phyloP scores from a whole-genome alignment of 1,140 invertebrate genomes.

The Drosophila setifemur region DNA sequence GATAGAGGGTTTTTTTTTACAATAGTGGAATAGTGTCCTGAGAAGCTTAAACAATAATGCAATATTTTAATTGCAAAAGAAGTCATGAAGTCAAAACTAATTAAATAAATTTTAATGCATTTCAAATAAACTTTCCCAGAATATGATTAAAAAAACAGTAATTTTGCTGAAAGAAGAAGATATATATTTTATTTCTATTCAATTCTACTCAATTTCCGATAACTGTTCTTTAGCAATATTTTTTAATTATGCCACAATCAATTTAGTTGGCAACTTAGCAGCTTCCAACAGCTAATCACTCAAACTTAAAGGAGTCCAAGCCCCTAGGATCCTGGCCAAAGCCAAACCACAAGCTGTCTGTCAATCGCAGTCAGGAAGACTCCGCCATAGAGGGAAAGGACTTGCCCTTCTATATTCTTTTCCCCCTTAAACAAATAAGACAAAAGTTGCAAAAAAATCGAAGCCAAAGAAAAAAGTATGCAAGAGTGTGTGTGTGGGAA shows the following conservation, averaged over 20 bases:
- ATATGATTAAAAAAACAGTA: too few relatives aligned
- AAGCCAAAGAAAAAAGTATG: conserved; percentile 30
- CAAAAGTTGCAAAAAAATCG: conserved; percentile 47
- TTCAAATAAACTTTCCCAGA: neutral
- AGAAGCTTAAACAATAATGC: neutral
- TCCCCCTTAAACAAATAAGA: conserved; percentile 41
- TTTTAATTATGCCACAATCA: conserved; percentile 1
- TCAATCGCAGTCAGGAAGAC: conserved; percentile 25
- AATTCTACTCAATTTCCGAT: too few relatives aligned
- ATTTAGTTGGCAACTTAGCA: conserved; percentile 16
- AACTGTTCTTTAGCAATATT: neutral
- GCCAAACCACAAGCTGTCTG: conserved; percentile 28
- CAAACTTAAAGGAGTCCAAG: conserved; percentile 11
- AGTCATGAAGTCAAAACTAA: too few relatives aligned
- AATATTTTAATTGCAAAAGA: neutral
- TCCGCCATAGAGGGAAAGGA: too few relatives aligned
- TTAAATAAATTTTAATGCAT: neutral
- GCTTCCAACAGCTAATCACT: conserved; percentile 30
- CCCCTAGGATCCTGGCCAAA: neutral
- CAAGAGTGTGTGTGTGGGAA: conserved; percentile 28
- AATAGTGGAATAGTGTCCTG: too few relatives aligned
- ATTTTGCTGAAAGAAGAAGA: too few relatives aligned
- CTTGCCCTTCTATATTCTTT: neutral
- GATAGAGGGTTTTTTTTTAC: conserved; percentile 24
- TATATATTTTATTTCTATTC: too few relatives aligned